Base-by-base conservation (phyloP, 2,888 invertebrate genomes). In the Pandemis heparana region DNA sequence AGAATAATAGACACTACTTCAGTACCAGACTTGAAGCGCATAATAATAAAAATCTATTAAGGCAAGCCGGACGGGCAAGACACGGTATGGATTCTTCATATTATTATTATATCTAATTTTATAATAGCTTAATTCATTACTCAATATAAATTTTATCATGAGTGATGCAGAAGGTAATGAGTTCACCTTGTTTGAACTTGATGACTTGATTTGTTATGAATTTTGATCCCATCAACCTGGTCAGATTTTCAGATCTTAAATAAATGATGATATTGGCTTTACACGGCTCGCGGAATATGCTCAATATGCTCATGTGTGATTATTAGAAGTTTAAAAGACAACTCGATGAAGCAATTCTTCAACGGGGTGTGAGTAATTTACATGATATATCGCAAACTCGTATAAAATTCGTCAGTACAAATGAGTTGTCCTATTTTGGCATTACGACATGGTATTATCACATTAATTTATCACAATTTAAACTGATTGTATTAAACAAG, bases 61-160 rank as follows among this genome's bases (percentile, higher is more conserved):
- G 73, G 73, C 73, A 73, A 73, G 73, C 59, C 73, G 63, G 18
- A 51, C 41, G 12, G 73, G 73, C 73, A 73, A 73, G 73, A 73
- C 60, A 71, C 62, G 32, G 63, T 64, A 59, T 23, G 16, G 23
- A 56, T 46, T 65, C 38, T 59, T 67, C 67, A 2, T 59, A 59
- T 14, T 39, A 16, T 18, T 65, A 64, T 16, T 64, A 59, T 59
- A 68, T 16, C 53, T 32, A 32, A 46, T 10, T 51, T 32, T 38
- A 64, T 38, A 48, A 5, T 43, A 16, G 43, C 32, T 53, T 16
- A 23, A 63, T 63, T 46, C 32, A 59, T 59, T 18, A 38, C 38
- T 59, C 16, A n/a, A 60, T 0, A 38, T 39, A 43, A 51, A 23
- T 48, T 32, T 32, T 32, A 32, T 32, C 23, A n/a, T 65, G 51